Base-by-base conservation (phyloP, 2,113 vertebrate genomes). In the Setophaga kirtlandii region DNA sequence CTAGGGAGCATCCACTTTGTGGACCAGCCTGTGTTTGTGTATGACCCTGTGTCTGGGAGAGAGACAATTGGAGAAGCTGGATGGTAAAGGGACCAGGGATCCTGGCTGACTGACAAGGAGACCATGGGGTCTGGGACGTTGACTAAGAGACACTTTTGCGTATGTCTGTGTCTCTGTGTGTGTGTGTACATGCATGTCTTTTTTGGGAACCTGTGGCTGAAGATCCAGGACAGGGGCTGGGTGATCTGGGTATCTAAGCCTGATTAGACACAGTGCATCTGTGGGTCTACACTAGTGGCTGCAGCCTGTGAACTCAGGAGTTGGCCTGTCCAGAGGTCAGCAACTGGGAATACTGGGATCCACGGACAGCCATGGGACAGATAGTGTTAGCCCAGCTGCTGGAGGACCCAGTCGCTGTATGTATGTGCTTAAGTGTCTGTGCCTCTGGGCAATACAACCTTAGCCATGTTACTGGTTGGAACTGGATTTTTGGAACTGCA, bases 1-100 rank as follows among this genome's bases (percentile, higher is more conserved):
- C 28, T 42, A 33, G 8, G 9, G 4, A n/a, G 2, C 2, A 0
- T 4, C 7, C 3, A 20, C 18, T 5, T 8, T 20, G 15, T 16
- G 18, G 33, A 33, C 12, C 33, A 79, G 30, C 10, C 62, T 27
- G 3, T 46, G 28, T 8, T 2, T 49, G 3, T 37, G 35, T 49
- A 22, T 16, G 27, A 47, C 6, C 8, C 10, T 37, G 35, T 18
- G 14, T 55, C 22, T 56, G n/a, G 12, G 17, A 58, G 12, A 76
- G 19, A 47, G 14, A 18, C 11, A 47, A 5, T 2, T 6, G 30
- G 27, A 84, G 6, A 11, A 63, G 8, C 0, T 47, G 39, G 52
- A 12, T 63, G 4, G 17, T 15, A 60, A n/a, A 59, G 21, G 35
- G 14, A 39, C 6, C 9, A 46, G 19, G 12, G 8, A 7, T 24